A percentile compares a stretch with the other conserved stretches of the same genome.
phyloP scores from a whole-genome alignment of 1,140 invertebrate species.

The Trigoniulus corallinus region DNA sequence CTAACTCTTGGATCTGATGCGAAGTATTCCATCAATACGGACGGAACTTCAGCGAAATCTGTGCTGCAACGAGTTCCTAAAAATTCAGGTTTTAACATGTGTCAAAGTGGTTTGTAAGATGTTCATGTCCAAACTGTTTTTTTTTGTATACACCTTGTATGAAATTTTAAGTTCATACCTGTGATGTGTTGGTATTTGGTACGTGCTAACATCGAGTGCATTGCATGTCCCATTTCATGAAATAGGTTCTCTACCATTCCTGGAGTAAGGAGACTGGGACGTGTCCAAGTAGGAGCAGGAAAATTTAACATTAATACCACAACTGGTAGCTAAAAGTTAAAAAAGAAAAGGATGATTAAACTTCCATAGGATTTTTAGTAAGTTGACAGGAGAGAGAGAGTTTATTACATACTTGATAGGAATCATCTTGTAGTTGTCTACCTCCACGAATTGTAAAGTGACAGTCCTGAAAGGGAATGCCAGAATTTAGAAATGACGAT shows the following conservation, averaged over 20 bases:
- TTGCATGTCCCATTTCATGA: slow-evolving; percentile 98
- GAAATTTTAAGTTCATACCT: slow-evolving; percentile 31
- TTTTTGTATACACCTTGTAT: not conserved
- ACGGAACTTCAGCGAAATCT: slow-evolving; percentile 97
- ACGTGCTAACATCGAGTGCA: slow-evolving; percentile 95
- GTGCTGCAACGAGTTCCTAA: slow-evolving; percentile 75
- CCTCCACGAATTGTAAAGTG: slow-evolving; percentile 97
- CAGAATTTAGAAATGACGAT: no score
- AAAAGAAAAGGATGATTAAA: not conserved
- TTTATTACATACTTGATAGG: slow-evolving; percentile 44
- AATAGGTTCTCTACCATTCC: slow-evolving; percentile 88
- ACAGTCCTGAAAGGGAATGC: slow-evolving; percentile 69
- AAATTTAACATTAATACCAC: slow-evolving; percentile 89
- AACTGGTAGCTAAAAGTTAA: slow-evolving; percentile 38
- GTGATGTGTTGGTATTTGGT: slow-evolving; percentile 94
- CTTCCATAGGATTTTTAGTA: not conserved
- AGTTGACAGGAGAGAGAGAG: slow-evolving; percentile 6
- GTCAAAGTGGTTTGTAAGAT: not conserved
- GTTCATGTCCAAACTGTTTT: no score
- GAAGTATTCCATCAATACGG: slow-evolving; percentile 97
- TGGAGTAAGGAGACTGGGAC: slow-evolving; percentile 61
- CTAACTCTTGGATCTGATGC: slow-evolving; percentile 65
- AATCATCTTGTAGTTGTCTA: slow-evolving; percentile 54
- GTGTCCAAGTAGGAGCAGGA: slow-evolving; percentile 37
- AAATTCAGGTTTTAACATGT: slow-evolving; percentile 6